Evolutionary conservation across 2,797 vertebrate species (phyloP).

Genomic region (Peromyscus eremicus): DNA sequence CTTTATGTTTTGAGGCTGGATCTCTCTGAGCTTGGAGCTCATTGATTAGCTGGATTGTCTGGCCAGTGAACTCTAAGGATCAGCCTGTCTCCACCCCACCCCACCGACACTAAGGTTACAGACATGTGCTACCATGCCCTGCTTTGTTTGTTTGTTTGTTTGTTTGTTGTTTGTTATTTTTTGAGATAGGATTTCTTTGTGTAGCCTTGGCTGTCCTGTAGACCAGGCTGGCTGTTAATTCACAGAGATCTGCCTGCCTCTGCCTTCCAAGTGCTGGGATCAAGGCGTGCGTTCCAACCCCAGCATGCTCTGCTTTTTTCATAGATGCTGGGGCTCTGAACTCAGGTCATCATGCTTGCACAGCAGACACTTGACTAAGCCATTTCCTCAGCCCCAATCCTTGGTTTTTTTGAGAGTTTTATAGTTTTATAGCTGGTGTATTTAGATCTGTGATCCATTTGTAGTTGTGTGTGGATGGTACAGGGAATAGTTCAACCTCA

Average conservation of each 20-base stretch:
- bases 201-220: background rate
- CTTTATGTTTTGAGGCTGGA: background rate
- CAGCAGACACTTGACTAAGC: background rate
- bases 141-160: background rate
- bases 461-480: slow-evolving; percentile 16
- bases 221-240: background rate
- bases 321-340: background rate
- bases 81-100: background rate
- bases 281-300: background rate
- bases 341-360: background rate
- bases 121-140: background rate
- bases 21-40: background rate
- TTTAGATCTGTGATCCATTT: slow-evolving; percentile 42
- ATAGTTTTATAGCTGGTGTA: background rate
- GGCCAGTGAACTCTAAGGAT: background rate
- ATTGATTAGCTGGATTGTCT: background rate
- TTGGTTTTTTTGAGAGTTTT: slow-evolving; percentile 15
- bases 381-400: background rate
- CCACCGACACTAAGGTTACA: background rate
- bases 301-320: background rate
- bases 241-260: background rate
- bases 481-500: background rate
- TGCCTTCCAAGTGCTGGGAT: background rate
- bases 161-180: background rate
- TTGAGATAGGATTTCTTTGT: background rate